A percentile compares a stretch with the other conserved stretches of the same genome.
These are phyloP conservation scores for Rhagonycha fulva DNA, from an alignment of 2,888 invertebrate genomes.

Conservation along the genomic window DNA sequence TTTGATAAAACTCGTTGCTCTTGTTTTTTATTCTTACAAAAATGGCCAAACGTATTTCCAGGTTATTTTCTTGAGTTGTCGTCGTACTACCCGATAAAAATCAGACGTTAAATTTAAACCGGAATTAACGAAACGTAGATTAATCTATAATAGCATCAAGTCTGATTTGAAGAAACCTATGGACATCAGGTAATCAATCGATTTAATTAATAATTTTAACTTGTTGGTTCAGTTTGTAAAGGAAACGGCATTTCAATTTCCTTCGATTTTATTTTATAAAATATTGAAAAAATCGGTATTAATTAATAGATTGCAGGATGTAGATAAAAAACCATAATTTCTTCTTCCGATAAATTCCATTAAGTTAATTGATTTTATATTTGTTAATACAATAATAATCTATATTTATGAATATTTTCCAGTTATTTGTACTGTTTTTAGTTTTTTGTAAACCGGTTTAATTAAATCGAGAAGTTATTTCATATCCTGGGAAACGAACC, in stretches of 20 bases:
- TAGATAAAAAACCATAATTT: constrained; percentile 18
- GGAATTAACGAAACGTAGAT: background rate
- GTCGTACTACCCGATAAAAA: background rate
- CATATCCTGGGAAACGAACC: background rate
- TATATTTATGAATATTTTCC: constrained; percentile 16
- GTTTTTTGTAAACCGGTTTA: background rate
- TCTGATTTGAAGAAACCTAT: background rate
- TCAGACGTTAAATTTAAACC: background rate
- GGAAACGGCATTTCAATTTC: constrained; percentile 35
- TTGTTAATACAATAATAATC: constrained; percentile 3
- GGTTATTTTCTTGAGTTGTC: background rate
- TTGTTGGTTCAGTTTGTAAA: constrained; percentile 19
- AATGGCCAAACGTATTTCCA: background rate
- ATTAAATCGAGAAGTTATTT: background rate
- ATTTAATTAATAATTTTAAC: background rate
- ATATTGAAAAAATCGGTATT: background rate
- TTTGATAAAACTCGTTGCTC: constrained; percentile 8
- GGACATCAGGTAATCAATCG: background rate
- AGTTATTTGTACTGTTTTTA: background rate
- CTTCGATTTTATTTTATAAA: constrained; percentile 22
- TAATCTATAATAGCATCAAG: no score
- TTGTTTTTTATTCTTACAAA: constrained; percentile 4
- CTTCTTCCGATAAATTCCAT: constrained; percentile 17
- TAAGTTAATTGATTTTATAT: background rate
- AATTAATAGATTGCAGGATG: constrained; percentile 22